Conservation (phyloP, 1,140 invertebrate genomes). For the Ptiloglossa arizonensis region DNA sequence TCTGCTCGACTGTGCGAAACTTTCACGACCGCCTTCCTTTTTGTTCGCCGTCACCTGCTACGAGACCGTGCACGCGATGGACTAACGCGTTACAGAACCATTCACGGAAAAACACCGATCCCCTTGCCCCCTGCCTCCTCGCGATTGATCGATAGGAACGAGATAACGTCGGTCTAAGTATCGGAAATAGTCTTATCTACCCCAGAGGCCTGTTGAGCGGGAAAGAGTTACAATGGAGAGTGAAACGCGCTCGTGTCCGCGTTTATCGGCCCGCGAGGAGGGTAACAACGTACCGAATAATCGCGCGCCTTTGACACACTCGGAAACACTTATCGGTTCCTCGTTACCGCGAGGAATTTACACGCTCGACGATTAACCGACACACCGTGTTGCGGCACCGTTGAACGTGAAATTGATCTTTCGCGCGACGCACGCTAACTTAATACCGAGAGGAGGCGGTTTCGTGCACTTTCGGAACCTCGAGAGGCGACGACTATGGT, state of each 20-base stretch:
- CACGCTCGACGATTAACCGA: no score
- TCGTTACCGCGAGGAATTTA: neutral
- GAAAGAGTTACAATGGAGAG: neutral
- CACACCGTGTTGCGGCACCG: no score
- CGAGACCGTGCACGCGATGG: conserved; percentile 17
- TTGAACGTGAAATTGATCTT: neutral
- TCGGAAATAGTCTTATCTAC: conserved; percentile 5
- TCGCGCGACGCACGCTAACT: no score
- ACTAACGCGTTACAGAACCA: conserved; percentile 12
- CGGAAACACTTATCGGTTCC: no score
- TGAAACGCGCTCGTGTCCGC: neutral
- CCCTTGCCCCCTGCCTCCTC: no score
- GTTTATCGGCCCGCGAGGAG: no score
- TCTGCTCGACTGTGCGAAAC: conserved; percentile 57
- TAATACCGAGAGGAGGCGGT: no score
- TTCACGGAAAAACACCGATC: conserved; percentile 21
- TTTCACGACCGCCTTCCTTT: conserved; percentile 54
- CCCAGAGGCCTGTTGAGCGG: neutral
- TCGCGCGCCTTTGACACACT: no score
- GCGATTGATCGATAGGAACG: conserved; percentile 6
- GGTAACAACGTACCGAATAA: no score
- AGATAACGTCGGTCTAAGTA: conserved; percentile 8
- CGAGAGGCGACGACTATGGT: no score
- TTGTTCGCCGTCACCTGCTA: conserved; percentile 37
- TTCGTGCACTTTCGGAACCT: no score